Evolutionary conservation across 2,888 invertebrate species (phyloP).

Genomic region (Drosophila prolongata): DNA sequence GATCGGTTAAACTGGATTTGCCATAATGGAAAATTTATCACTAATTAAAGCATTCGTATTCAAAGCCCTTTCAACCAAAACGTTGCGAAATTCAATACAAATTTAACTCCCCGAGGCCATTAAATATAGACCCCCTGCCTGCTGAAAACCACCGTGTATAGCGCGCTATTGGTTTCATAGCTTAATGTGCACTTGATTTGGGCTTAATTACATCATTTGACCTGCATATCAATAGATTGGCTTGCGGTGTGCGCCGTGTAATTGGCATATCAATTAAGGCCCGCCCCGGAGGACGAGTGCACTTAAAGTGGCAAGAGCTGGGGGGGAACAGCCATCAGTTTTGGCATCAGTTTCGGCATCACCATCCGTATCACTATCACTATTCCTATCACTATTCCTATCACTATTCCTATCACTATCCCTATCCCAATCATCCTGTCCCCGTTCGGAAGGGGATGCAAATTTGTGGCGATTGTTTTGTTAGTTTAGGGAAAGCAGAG

Average conservation of each 20-base stretch:
- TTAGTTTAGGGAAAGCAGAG: constrained; percentile 50
- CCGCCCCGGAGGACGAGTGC: constrained; percentile 11
- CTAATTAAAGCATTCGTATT: not conserved
- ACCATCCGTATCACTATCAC: constrained; percentile 2
- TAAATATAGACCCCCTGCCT: not conserved
- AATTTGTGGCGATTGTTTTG: constrained; percentile 34
- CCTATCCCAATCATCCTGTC: not conserved
- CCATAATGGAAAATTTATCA: no score
- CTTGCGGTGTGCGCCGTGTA: constrained; percentile 31
- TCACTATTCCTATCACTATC: no score
- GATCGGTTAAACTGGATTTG: not conserved
- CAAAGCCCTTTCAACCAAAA: not conserved
- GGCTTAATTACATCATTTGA: constrained; percentile 67
- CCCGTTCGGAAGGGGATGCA: constrained; percentile 3
- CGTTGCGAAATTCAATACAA: not conserved
- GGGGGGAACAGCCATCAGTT: not conserved
- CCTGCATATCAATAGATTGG: constrained; percentile 39
- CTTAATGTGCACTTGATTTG: constrained; percentile 74
- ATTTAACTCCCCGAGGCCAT: not conserved
- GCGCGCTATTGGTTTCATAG: constrained; percentile 33
- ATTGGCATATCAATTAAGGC: constrained; percentile 43
- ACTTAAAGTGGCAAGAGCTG: not conserved
- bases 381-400: not conserved
- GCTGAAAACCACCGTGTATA: not conserved
- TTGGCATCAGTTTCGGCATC: constrained; percentile 10